phyloP scores from a whole-genome alignment of 2,888 invertebrate genomes.

The Acronicta leporina region DNA sequence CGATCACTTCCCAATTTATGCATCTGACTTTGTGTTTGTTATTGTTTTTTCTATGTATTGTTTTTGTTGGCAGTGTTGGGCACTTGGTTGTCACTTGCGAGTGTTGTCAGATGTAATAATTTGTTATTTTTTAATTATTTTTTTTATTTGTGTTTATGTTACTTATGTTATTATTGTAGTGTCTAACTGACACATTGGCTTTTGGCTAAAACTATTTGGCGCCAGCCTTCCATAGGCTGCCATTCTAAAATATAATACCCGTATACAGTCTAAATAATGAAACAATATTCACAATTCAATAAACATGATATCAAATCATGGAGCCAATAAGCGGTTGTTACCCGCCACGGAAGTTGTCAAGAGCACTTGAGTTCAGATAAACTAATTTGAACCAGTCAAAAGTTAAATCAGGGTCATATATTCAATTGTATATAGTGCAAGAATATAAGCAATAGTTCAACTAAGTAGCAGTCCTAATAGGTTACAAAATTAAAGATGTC shows the following conservation, averaged over 20 bases:
- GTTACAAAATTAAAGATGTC: too few species aligned
- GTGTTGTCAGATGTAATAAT: too few species aligned
- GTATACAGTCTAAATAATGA: conserved; percentile 30
- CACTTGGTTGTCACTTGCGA: too few species aligned
- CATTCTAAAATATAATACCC: not conserved
- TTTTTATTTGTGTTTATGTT: too few species aligned
- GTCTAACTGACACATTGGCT: too few species aligned
- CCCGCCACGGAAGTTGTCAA: conserved; percentile 79
- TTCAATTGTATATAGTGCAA: conserved; percentile 52
- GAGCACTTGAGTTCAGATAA: conserved; percentile 77
- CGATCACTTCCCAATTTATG: too few species aligned
- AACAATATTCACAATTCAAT: conserved; percentile 44
- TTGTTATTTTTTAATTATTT: too few species aligned
- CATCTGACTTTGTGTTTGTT: too few species aligned
- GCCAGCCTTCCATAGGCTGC: not conserved
- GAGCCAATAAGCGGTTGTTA: conserved; percentile 61
- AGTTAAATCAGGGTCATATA: conserved; percentile 73
- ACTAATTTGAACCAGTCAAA: conserved; percentile 78
- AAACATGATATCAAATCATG: conserved; percentile 39
- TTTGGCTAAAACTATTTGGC: not conserved
- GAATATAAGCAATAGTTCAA: conserved; percentile 12
- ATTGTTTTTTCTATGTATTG: too few species aligned
- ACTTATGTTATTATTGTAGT: too few species aligned
- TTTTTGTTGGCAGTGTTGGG: too few species aligned
- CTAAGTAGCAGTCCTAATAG: not conserved